phyloP scores from a whole-genome alignment of 2,797 vertebrate genomes.

The Glossophaga mutica region DNA sequence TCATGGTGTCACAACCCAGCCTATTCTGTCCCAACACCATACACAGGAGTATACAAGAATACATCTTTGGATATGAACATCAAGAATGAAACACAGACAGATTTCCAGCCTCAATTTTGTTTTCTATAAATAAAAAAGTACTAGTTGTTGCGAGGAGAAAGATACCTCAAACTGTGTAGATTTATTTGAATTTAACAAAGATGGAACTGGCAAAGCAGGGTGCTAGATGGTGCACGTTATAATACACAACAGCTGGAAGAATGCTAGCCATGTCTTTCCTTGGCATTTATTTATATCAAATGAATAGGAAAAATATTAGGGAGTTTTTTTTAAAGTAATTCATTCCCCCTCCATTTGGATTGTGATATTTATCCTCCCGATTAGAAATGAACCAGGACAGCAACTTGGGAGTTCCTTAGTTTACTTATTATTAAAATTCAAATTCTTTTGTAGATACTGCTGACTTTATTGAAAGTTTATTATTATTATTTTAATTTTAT shows the following conservation, averaged over 20 bases:
- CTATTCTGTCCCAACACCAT: not conserved
- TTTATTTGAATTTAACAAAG: not conserved
- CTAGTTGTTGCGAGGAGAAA: not conserved
- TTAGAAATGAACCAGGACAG: not conserved
- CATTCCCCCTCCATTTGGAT: not conserved
- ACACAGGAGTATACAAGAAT: not conserved
- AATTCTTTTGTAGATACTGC: not conserved
- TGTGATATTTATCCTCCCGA: not conserved
- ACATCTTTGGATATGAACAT: not conserved
- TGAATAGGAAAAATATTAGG: not conserved
- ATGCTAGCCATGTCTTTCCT: not conserved
- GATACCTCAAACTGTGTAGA: not conserved
- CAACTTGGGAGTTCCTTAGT: not conserved
- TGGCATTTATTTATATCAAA: not conserved
- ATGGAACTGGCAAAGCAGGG: not conserved
- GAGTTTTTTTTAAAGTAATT: not conserved
- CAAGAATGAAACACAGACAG: not conserved
- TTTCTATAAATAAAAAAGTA: not conserved
- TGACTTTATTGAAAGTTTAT: not conserved
- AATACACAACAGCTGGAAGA: not conserved
- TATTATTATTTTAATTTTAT: not conserved
- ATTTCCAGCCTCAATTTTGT: not conserved
- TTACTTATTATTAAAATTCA: slow-evolving; percentile 19
- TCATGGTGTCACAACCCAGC: not conserved
- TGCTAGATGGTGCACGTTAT: not conserved